Evolutionary conservation across 2,888 invertebrate species (phyloP).

Genomic region (Caenorhabditis zanzibari): DNA sequence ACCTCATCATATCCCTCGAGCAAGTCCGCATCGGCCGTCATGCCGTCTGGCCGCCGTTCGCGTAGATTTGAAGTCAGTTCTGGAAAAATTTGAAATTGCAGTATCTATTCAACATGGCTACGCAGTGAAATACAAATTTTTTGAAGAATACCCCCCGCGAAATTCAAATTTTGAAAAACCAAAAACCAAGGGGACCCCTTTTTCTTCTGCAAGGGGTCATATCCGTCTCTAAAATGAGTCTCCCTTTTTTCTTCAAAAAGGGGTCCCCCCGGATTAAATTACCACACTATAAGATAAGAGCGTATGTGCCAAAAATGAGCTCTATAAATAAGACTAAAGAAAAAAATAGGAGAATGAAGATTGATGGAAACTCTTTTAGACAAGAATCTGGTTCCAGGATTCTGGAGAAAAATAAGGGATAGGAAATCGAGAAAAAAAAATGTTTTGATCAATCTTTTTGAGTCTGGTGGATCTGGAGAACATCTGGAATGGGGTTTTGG

Average conservation of each 20-base stretch:
- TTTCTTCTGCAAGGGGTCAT: not conserved
- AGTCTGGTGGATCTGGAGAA: conserved; percentile 18
- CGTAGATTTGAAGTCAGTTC: conserved; percentile 57
- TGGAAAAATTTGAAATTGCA: conserved; percentile 21
- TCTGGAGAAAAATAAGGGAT: not conserved
- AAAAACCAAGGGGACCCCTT: conserved; percentile 11
- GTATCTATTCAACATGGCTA: too few species aligned
- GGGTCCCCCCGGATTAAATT: conserved; percentile 43
- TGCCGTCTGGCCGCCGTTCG: conserved; percentile 60
- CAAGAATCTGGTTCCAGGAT: not conserved
- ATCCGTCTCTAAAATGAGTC: conserved; percentile 6
- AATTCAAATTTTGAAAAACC: not conserved
- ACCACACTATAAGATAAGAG: conserved; percentile 4
- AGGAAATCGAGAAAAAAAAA: conserved; percentile 1
- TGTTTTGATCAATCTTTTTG: conserved; percentile 16
- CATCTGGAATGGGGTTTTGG: conserved; percentile 55
- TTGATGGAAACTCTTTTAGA: conserved; percentile 25
- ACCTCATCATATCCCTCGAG: conserved; percentile 75
- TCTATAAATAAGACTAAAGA: too few species aligned
- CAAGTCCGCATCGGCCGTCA: conserved; percentile 72
- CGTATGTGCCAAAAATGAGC: conserved; percentile 19
- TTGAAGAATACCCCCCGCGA: too few species aligned
- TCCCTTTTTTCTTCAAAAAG: not conserved
- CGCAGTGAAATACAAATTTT: too few species aligned
- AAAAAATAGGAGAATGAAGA: conserved; percentile 36